Evolutionary conservation across 2,888 invertebrate species (phyloP).

Genomic region (Luperina nickerlii): DNA sequence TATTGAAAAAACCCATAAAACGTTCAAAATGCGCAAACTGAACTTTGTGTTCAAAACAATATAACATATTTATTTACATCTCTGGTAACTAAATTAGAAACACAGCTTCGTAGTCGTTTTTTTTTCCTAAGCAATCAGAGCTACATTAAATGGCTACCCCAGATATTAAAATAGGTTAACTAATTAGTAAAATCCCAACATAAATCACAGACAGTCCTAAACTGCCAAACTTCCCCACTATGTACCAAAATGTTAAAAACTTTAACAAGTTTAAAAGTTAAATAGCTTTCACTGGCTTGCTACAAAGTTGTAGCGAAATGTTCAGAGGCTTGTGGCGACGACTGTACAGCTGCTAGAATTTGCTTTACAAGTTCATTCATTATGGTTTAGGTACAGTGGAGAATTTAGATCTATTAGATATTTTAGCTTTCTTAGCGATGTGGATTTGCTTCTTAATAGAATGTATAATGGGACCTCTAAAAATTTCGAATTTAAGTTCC

Average conservation of each 20-base stretch:
- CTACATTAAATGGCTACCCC: too few relatives aligned
- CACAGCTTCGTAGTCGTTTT: not conserved
- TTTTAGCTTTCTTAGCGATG: not conserved
- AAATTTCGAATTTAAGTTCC: too few relatives aligned
- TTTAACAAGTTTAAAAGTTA: conserved; percentile 66
- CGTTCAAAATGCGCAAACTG: not conserved
- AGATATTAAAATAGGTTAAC: not conserved
- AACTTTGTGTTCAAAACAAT: not conserved
- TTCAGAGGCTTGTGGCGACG: conserved; percentile 46
- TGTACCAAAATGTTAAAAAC: conserved; percentile 59
- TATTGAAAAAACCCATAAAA: not conserved
- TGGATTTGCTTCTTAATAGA: not conserved
- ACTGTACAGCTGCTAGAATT: conserved; percentile 35
- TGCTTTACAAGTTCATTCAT: conserved; percentile 38
- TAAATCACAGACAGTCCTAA: conserved; percentile 43
- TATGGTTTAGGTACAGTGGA: conserved; percentile 19
- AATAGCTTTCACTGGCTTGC: conserved; percentile 67
- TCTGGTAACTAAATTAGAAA: not conserved
- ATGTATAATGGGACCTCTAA: not conserved
- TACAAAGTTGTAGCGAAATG: conserved; percentile 62
- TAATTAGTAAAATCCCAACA: conserved; percentile 18
- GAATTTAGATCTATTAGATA: conserved; percentile 1
- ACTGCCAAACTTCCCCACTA: conserved; percentile 57
- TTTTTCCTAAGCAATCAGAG: not conserved
- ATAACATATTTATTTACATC: not conserved